Base-by-base conservation (phyloP, 2,113 vertebrate species). In the Sigmodon hispidus region DNA sequence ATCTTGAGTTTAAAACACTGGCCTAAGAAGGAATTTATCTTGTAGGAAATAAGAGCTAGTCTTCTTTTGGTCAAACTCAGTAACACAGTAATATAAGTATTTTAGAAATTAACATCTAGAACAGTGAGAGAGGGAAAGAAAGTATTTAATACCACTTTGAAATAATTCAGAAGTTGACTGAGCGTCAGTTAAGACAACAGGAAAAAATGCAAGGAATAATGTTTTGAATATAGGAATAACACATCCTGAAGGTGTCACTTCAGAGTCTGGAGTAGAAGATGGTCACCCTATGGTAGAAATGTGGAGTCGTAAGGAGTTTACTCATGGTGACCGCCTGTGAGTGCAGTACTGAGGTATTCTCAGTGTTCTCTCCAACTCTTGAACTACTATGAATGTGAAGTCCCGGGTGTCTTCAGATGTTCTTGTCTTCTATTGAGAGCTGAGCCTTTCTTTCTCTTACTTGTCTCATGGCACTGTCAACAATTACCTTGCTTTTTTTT, bases 1-100 rank as follows among this genome's bases (percentile, higher is more conserved):
- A 93, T 75, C 73, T 55, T 50, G 31, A n/a, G 45, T 73, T 87
- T 93, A 72, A 90, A 90, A 87, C 61, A 70, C 4, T 89, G 15
- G 36, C 31, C 92, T 79, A 79, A 65, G 63, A 91, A 95, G 83
- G 1, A 52, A 73, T 0, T 79, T 86, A 45, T 50, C 65, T 73
- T 65, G 0, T 19, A 72, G 43, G 52, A 88, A 90, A 90, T 73
- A 87, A 96, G 87, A n/a, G 17, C 81, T 59, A 50, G 16, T 19
- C 31, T 36, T 83, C 90, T 89, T 90, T 72, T 40, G 11, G 45
- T 88, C 40, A 87, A 48, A 24, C 36, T 89, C 52, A 90, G 57
- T 55, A 91, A 87, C 11, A 81, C 43, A 40, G 52, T 83, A 75
- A 87, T 88, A 69, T n/a, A 16, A 29, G 19, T 8, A 7, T 69